Evolutionary conservation across 1,140 invertebrate genomes (phyloP), one percentile per base, ranked within the genome.

Genomic region (Branchinecta lynchi): DNA sequence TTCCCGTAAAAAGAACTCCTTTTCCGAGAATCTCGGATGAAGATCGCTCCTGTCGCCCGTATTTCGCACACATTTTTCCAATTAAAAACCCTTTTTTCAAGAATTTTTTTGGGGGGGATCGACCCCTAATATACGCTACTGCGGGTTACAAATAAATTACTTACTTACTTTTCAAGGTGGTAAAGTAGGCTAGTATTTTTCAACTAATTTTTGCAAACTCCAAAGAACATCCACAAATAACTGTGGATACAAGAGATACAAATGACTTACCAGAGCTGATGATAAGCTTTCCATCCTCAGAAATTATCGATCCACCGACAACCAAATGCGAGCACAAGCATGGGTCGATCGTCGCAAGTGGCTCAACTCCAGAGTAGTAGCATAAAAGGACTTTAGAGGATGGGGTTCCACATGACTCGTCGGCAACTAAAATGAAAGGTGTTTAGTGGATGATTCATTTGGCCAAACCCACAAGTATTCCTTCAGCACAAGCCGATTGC

Each of bases 251-350:
- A 9, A 9, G 46, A n/a, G n/a, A n/a, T 9, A 51, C n/a, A 32
- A 32, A 15, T 60, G 2, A 60, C 51, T 60, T 60, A 60, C 51
- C 51, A 60, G 51, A 60, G 51, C 17, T 60, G 17, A 60, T 20
- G 17, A 15, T 3, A 60, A 60, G 12, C 17, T 60, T 60, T 60
- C 51, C 51, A 60, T 20, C 6, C 12, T 20, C 51, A 3, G 17
- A 60, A 15, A 60, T 15, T 60, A 20, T 60, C 12, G 51, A 12
- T 60, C 51, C 51, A 3, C 17, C 51, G 17, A 60, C 1, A 60
- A 60, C 51, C 17, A 60, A 60, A 20, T 60, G 51, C 17, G 51
- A 60, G 51, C 51, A 60, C 51, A 60, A 60, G 51, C 51, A 60
- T 15, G 51, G 51, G 12, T 60, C 51, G 17, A 20, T 60, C 6